Conservation (phyloP, 2,113 vertebrate genomes). For the Scolopax mira region DNA sequence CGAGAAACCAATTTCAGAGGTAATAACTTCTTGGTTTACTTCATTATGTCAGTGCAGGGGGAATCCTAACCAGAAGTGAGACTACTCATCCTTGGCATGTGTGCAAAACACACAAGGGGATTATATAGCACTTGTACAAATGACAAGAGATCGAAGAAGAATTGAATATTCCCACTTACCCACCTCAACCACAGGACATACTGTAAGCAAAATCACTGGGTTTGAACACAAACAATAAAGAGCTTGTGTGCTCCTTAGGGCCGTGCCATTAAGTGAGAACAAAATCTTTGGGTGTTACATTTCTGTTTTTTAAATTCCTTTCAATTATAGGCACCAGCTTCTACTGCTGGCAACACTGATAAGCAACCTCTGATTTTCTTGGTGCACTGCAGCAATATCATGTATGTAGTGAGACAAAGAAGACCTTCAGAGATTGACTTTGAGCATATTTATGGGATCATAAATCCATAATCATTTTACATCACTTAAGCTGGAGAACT, state of each 20-base stretch:
- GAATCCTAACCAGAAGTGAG: neutral
- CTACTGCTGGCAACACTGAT: neutral
- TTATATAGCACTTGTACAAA: neutral
- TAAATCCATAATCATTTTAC: neutral
- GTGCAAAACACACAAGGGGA: neutral
- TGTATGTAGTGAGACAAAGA: neutral
- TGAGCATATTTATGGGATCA: neutral
- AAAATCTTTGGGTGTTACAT: neutral
- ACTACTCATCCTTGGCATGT: neutral
- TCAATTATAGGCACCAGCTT: neutral
- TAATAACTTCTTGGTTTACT: slow-evolving; percentile 54
- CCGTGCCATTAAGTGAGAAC: neutral
- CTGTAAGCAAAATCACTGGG: neutral
- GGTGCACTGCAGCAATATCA: neutral
- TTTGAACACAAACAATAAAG: neutral
- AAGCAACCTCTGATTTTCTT: neutral
- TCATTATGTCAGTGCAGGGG: neutral
- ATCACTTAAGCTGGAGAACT: neutral
- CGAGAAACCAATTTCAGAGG: slow-evolving; percentile 92
- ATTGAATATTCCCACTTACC: neutral
- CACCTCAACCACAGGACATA: neutral
- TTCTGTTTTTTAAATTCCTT: neutral
- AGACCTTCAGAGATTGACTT: neutral
- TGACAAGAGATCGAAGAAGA: neutral
- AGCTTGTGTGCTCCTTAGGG: neutral